phyloP scores from a whole-genome alignment of 2,113 vertebrate genomes.

The Sitta europaea region DNA sequence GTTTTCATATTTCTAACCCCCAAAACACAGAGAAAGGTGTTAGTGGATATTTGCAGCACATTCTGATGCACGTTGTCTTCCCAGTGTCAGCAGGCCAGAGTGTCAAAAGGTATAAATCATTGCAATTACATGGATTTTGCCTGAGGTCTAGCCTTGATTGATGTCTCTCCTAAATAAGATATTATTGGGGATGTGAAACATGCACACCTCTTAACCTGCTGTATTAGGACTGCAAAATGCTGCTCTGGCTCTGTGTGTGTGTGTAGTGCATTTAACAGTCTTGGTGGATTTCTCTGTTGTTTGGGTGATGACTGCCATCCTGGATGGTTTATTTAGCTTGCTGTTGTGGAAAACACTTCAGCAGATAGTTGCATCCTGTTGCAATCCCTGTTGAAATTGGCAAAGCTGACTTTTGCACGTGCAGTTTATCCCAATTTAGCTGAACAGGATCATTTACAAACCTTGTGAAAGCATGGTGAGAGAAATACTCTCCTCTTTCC shows the following conservation, averaged over 20 bases:
- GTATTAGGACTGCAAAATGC: neutral
- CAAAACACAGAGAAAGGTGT: constrained; percentile 7
- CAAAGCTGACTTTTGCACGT: neutral
- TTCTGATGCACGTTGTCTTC: constrained; percentile 11
- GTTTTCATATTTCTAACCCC: constrained; percentile 58
- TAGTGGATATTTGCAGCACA: constrained; percentile 29
- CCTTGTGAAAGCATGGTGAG: neutral
- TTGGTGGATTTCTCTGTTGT: neutral
- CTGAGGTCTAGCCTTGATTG: constrained; percentile 12
- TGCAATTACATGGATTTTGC: constrained; percentile 31
- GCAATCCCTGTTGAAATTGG: neutral
- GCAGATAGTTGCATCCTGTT: neutral
- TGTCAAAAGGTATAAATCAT: constrained; percentile 57
- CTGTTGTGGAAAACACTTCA: neutral
- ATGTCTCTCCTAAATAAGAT: constrained; percentile 27
- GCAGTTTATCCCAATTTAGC: neutral
- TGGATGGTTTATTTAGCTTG: neutral
- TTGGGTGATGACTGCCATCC: neutral
- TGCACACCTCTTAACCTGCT: neutral
- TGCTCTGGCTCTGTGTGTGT: neutral
- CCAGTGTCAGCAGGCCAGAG: constrained; percentile 17
- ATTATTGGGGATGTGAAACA: neutral
- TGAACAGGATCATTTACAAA: neutral
- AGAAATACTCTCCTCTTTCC: neutral
- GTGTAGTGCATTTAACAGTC: neutral